These are phyloP conservation scores for Beaufortia kweichowensis DNA, from an alignment of 2,113 vertebrate genomes.

Conservation along the genomic window DNA sequence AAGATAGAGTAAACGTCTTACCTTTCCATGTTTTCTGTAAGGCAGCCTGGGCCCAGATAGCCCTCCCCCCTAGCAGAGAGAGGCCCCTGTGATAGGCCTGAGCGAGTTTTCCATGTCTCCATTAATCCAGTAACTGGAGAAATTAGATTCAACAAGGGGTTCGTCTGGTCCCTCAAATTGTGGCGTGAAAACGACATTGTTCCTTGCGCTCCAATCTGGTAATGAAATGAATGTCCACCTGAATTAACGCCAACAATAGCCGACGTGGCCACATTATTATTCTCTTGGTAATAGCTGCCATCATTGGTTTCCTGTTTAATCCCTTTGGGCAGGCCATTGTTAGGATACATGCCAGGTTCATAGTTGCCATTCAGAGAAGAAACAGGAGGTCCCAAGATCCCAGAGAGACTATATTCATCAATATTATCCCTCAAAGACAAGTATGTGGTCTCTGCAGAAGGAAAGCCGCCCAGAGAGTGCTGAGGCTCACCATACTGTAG, in stretches of 20 bases:
- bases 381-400: constrained; percentile 95
- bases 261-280: constrained; percentile 83
- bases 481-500: constrained; percentile 82
- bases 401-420: constrained; percentile 96
- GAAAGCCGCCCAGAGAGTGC: constrained; percentile 84
- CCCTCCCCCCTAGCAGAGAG: constrained; percentile 86
- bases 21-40: constrained; percentile 86
- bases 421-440: constrained; percentile 97
- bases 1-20: too few relatives aligned
- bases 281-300: constrained; percentile 92
- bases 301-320: constrained; percentile 95
- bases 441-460: constrained; percentile 91
- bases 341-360: constrained; percentile 86
- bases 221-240: constrained; percentile 97
- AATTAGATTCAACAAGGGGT: constrained; percentile 95
- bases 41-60: constrained; percentile 90
- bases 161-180: constrained; percentile 88
- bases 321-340: constrained; percentile 82
- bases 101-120: constrained; percentile 95
- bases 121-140: constrained; percentile 89
- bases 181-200: constrained; percentile 93
- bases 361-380: constrained; percentile 88
- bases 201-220: constrained; percentile 97
- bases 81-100: constrained; percentile 81
- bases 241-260: constrained; percentile 98